These are phyloP conservation scores for Serrognathus titanus DNA, from an alignment of 2,888 invertebrate genomes.

Conservation along the genomic window DNA sequence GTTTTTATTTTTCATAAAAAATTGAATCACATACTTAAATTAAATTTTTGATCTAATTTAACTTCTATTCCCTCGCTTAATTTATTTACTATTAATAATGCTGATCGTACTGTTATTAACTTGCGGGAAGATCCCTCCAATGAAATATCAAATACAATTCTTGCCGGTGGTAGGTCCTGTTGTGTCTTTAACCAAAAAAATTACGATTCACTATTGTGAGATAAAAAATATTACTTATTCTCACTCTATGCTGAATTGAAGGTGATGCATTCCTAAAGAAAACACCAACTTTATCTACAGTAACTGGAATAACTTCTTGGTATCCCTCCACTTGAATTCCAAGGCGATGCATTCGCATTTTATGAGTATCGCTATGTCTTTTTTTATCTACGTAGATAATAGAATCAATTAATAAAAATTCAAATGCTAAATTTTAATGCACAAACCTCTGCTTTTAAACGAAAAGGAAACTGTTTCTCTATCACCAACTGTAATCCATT, in stretches of 20 bases:
- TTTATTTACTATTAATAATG: constrained; percentile 75
- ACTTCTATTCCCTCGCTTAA: constrained; percentile 70
- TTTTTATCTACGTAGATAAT: constrained; percentile 52
- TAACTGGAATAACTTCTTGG: constrained; percentile 82
- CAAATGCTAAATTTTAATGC: background rate
- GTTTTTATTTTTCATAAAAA: background rate
- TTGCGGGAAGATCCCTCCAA: constrained; percentile 93
- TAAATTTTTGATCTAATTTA: constrained; percentile 54
- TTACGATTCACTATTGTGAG: background rate
- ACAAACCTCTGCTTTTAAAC: constrained; percentile 69
- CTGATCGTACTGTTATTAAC: constrained; percentile 87
- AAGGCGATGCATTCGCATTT: constrained; percentile 80
- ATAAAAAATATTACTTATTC: constrained; percentile 10
- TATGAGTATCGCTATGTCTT: constrained; percentile 71
- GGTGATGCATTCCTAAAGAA: constrained; percentile 75
- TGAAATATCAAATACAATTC: constrained; percentile 88
- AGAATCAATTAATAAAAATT: too few relatives aligned
- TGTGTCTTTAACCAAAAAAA: background rate
- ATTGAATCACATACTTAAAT: too few relatives aligned
- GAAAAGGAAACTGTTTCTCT: constrained; percentile 82
- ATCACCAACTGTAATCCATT: constrained; percentile 71
- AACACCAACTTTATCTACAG: constrained; percentile 92
- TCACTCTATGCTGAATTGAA: constrained; percentile 41
- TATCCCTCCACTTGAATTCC: constrained; percentile 88
- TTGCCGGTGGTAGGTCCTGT: constrained; percentile 54